Evolutionary conservation across 2,888 invertebrate species (phyloP).

Genomic region (Coenonympha arcania): DNA sequence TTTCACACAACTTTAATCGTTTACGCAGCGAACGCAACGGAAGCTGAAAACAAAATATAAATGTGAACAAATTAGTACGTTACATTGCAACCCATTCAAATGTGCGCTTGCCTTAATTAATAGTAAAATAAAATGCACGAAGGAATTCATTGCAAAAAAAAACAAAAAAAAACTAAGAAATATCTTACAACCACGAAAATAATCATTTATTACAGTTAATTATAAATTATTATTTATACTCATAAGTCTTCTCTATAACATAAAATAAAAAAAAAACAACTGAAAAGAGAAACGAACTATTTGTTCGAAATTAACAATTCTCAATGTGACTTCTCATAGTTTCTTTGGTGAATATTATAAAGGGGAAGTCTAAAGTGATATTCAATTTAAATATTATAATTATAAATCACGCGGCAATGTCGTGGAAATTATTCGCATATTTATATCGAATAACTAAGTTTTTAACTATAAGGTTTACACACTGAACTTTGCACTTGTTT

Average conservation of each 20-base stretch:
- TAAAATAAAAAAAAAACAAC: constrained; percentile 13
- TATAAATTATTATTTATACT: constrained; percentile 14
- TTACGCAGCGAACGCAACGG: no score
- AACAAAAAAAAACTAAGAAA: not conserved
- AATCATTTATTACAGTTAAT: constrained; percentile 16
- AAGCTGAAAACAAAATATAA: no score
- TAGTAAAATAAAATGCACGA: constrained; percentile 1
- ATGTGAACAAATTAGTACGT: not conserved
- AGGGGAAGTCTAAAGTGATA: constrained; percentile 1
- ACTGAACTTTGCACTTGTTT: no score
- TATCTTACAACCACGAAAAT: constrained; percentile 17
- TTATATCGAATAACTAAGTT: no score
- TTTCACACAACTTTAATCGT: no score
- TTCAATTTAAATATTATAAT: not conserved
- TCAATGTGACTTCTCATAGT: constrained; percentile 2
- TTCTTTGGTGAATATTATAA: constrained; percentile 18
- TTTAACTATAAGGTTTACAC: no score
- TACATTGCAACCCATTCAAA: not conserved
- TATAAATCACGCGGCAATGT: no score
- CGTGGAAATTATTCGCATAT: not conserved
- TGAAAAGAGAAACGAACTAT: constrained; percentile 7
- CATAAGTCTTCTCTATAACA: constrained; percentile 7
- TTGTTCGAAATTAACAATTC: constrained; percentile 13
- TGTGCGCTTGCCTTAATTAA: not conserved
- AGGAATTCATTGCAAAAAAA: not conserved